phyloP scores from a whole-genome alignment of 2,888 invertebrate genomes.

The Mythimna impura region DNA sequence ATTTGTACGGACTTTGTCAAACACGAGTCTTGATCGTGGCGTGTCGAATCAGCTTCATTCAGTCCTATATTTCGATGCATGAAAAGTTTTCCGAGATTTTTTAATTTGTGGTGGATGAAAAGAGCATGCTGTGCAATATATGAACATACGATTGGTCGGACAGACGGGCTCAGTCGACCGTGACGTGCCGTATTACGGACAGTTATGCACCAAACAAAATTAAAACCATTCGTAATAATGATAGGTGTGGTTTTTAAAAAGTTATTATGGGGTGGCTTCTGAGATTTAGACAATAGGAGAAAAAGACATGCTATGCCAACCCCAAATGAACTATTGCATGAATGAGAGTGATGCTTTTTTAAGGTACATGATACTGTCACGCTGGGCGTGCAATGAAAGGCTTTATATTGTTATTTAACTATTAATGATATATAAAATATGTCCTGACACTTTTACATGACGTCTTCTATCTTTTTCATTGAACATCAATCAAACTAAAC shows the following conservation, averaged over 20 bases:
- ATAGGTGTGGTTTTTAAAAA: neutral
- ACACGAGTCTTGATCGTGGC: slow-evolving; percentile 6
- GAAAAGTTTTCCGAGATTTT: slow-evolving; percentile 25
- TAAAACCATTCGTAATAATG: slow-evolving; percentile 3
- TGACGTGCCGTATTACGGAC: slow-evolving; percentile 21
- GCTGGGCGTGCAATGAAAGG: too few species aligned
- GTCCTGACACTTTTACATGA: too few species aligned
- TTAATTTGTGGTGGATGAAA: slow-evolving; percentile 34
- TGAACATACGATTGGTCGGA: slow-evolving; percentile 34
- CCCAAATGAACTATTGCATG: neutral
- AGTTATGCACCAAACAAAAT: slow-evolving; percentile 24
- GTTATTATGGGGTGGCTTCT: neutral
- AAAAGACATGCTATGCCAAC: neutral
- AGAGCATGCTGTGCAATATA: slow-evolving; percentile 33
- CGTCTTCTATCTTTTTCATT: too few species aligned
- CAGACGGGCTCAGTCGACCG: slow-evolving; percentile 29
- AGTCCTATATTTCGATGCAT: slow-evolving; percentile 21
- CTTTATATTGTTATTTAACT: too few species aligned
- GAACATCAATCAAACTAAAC: too few species aligned
- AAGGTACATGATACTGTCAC: too few species aligned
- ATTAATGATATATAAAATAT: too few species aligned
- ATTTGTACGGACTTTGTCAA: slow-evolving; percentile 23
- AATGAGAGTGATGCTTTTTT: too few species aligned
- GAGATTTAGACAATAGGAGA: neutral
- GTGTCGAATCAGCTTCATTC: slow-evolving; percentile 26